Percentiles rank a stretch among this genome's conserved stretches.
phyloP scores from a whole-genome alignment of 2,888 invertebrate genomes.

The Bruchidius siliquastri region DNA sequence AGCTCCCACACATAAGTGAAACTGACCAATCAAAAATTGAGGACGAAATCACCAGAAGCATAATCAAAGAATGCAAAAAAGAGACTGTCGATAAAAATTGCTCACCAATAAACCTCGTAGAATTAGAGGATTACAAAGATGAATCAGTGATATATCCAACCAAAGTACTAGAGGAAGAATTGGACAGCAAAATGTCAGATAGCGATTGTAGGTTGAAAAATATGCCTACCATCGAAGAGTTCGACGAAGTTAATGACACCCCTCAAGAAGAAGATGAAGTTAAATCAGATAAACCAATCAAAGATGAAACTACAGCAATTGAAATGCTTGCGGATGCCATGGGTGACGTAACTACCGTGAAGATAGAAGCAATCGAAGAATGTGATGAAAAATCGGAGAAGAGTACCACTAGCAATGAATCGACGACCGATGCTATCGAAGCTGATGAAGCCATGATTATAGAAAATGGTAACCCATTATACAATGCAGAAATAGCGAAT shows the following conservation, averaged over 20 bases:
- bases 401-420: background rate
- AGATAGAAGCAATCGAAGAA: constrained; percentile 5
- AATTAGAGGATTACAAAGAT: constrained; percentile 20
- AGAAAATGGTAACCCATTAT: background rate
- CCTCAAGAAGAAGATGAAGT: constrained; percentile 3
- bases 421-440: background rate
- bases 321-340: constrained; percentile 2
- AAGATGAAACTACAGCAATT: constrained; percentile 3
- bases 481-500: background rate
- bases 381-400: background rate
- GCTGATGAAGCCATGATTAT: background rate
- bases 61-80: constrained; percentile 21
- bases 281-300: background rate
- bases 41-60: constrained; percentile 16
- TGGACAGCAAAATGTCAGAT: constrained; percentile 7
- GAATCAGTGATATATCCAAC: constrained; percentile 11
- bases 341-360: constrained; percentile 1
- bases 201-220: constrained; percentile 17
- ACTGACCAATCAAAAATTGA: constrained; percentile 9
- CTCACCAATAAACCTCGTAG: constrained; percentile 31
- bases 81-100: constrained; percentile 32
- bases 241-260: constrained; percentile 5
- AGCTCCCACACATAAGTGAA: background rate
- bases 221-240: constrained; percentile 24
- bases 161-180: constrained; percentile 11